phyloP scores from a whole-genome alignment of 2,888 invertebrate genomes.

The Ptilodon capucinus region DNA sequence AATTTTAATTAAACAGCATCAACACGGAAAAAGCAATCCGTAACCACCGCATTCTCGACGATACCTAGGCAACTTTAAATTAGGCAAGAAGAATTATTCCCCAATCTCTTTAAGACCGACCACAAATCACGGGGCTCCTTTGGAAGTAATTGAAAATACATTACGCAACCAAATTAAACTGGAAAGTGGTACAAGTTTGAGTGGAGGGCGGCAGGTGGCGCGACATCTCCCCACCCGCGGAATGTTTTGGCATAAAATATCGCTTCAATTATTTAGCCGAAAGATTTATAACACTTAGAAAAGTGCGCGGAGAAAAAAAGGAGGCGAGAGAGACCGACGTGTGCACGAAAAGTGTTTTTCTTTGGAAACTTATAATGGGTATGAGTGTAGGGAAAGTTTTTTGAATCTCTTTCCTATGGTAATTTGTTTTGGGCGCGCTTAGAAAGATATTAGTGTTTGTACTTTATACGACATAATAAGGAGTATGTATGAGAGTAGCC shows the following conservation, averaged over 20 bases:
- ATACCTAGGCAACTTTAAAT: constrained; percentile 63
- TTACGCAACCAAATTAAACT: constrained; percentile 83
- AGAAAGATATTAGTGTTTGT: constrained; percentile 66
- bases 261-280: constrained; percentile 84
- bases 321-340: constrained; percentile 72
- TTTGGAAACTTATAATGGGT: constrained; percentile 81
- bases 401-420: constrained; percentile 80
- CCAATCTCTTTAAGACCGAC: constrained; percentile 70
- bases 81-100: constrained; percentile 69
- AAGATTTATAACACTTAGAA: constrained; percentile 82
- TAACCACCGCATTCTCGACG: background rate
- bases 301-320: constrained; percentile 82
- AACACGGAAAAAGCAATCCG: background rate
- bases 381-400: constrained; percentile 78
- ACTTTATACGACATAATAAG: constrained; percentile 38
- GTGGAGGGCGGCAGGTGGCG: constrained; percentile 73
- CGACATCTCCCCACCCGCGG: constrained; percentile 75
- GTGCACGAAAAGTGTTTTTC: constrained; percentile 82
- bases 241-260: constrained; percentile 84
- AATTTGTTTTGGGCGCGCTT: constrained; percentile 79
- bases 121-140: constrained; percentile 78
- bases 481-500: constrained; percentile 6
- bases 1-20: constrained; percentile 5
- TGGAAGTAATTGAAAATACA: constrained; percentile 82
- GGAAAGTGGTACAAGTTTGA: constrained; percentile 80